These are phyloP conservation scores for Sceloporus tristichus DNA, from an alignment of 2,113 vertebrate genomes.

Conservation along the genomic window DNA sequence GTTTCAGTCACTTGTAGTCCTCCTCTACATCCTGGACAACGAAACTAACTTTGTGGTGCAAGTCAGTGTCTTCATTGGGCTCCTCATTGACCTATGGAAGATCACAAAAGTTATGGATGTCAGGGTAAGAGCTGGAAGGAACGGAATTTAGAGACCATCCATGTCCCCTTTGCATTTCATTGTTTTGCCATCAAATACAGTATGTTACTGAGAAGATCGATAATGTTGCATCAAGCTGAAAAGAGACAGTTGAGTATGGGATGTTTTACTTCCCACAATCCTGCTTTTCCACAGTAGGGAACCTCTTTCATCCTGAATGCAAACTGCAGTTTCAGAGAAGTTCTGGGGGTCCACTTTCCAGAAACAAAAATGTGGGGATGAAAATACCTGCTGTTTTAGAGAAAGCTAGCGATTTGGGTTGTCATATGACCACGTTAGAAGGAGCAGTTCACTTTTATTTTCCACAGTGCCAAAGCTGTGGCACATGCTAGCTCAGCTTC, in stretches of 20 bases:
- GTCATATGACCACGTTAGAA: too few relatives aligned
- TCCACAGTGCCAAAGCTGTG: background rate
- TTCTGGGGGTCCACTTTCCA: too few relatives aligned
- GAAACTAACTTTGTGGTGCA: slow-evolving; percentile 98
- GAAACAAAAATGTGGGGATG: too few relatives aligned
- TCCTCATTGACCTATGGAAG: slow-evolving; percentile 98
- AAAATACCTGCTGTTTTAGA: too few relatives aligned
- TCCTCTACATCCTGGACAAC: slow-evolving; percentile 96
- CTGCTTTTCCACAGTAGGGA: too few relatives aligned
- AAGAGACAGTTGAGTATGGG: background rate
- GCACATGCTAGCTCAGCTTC: background rate
- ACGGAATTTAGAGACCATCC: background rate
- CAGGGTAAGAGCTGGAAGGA: slow-evolving; percentile 77
- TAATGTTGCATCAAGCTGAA: background rate
- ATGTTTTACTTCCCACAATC: too few relatives aligned
- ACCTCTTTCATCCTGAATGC: too few relatives aligned
- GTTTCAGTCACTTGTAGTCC: slow-evolving; percentile 93
- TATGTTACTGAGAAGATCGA: too few relatives aligned
- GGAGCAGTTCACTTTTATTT: background rate
- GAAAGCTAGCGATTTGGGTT: background rate
- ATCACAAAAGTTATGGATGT: slow-evolving; percentile 99
- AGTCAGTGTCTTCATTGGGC: slow-evolving; percentile 96
- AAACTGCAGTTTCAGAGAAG: too few relatives aligned
- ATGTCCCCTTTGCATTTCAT: too few relatives aligned
- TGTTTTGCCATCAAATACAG: too few relatives aligned